Evolutionary conservation across 2,113 vertebrate species (phyloP).

Genomic region (Cynopterus brachyotis): DNA sequence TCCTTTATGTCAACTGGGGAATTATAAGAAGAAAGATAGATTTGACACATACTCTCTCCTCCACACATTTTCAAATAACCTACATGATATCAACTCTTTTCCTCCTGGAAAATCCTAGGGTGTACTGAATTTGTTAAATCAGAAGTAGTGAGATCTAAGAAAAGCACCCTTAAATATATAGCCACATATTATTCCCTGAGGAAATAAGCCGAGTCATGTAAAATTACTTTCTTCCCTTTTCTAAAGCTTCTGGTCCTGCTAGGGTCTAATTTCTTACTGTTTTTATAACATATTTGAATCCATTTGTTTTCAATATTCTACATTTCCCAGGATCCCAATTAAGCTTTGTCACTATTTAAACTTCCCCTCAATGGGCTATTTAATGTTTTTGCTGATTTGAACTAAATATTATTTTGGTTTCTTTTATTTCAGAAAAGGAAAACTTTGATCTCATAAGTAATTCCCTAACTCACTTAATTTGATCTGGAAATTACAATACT

Average conservation of each 20-base stretch:
- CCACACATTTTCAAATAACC: not conserved
- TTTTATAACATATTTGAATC: not conserved
- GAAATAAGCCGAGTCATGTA: slow-evolving; percentile 49
- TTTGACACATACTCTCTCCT: not conserved
- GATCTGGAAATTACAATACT: not conserved
- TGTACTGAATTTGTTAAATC: slow-evolving; percentile 46
- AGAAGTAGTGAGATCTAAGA: slow-evolving; percentile 34
- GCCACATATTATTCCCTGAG: not conserved
- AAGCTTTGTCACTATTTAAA: slow-evolving; percentile 34
- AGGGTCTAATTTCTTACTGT: not conserved
- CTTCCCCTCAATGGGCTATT: slow-evolving; percentile 1
- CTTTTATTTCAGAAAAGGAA: slow-evolving; percentile 31
- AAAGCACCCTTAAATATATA: slow-evolving; percentile 40
- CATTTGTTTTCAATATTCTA: not conserved
- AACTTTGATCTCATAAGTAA: slow-evolving; percentile 49
- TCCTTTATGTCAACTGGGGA: not conserved
- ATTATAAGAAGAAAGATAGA: slow-evolving; percentile 5
- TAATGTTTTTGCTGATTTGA: slow-evolving; percentile 56
- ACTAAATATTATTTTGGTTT: slow-evolving; percentile 50
- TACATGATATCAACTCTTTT: not conserved
- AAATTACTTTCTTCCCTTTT: slow-evolving; percentile 32
- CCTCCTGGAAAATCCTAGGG: slow-evolving; percentile 16
- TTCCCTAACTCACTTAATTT: slow-evolving; percentile 27
- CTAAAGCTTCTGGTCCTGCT: slow-evolving; percentile 11
- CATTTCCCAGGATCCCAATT: not conserved